These are phyloP conservation scores for Rhinolophus ferrumequinum DNA, from an alignment of 2,113 vertebrate genomes.

Conservation along the genomic window DNA sequence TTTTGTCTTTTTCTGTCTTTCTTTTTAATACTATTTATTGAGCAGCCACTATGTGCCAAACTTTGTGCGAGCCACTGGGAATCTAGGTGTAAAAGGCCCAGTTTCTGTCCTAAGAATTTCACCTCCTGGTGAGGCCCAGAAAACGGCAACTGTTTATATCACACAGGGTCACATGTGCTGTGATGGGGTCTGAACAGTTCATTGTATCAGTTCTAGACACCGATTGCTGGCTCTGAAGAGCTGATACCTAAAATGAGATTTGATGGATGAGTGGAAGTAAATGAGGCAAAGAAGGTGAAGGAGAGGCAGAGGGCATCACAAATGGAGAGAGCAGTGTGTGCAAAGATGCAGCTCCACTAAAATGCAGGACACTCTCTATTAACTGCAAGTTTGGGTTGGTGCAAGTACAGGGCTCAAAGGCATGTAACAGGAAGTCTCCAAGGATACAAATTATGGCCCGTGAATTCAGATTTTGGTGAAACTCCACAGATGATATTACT, in stretches of 20 bases:
- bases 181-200: not conserved
- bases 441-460: not conserved
- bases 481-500: not conserved
- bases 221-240: not conserved
- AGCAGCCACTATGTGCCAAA: not conserved
- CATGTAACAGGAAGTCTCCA: not conserved
- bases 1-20: not conserved
- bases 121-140: not conserved
- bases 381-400: not conserved
- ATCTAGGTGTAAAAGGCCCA: not conserved
- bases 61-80: not conserved
- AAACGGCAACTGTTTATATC: not conserved
- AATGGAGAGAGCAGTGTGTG: not conserved
- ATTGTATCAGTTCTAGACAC: not conserved
- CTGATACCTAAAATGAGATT: slow-evolving; percentile 41
- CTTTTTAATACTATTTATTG: not conserved
- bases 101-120: not conserved
- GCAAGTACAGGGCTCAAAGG: not conserved
- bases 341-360: not conserved
- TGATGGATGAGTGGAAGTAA: slow-evolving; percentile 58
- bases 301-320: slow-evolving; percentile 61
- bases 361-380: not conserved
- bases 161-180: not conserved
- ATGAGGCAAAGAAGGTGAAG: slow-evolving; percentile 65
- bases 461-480: not conserved